Conservation (phyloP, 2,888 invertebrate species). For the Clepsis dumicolana region DNA sequence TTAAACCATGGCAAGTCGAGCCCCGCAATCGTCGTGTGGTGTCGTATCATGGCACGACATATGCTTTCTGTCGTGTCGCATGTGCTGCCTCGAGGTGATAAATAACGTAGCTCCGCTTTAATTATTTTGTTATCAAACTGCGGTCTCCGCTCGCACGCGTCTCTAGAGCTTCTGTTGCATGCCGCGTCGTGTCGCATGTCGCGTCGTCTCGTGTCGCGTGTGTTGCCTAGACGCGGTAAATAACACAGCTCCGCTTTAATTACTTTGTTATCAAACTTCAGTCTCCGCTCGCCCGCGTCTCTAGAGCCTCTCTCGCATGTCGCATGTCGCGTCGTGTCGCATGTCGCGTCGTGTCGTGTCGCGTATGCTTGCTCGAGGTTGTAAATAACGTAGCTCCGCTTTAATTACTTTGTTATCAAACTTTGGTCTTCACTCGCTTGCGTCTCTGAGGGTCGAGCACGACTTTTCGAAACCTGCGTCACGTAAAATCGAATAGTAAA, state of each 20-base stretch:
- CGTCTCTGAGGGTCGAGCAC: too few species aligned
- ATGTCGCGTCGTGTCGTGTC: neutral
- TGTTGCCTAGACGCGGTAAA: neutral
- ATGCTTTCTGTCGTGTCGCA: too few species aligned
- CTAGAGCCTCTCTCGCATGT: neutral
- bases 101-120: conserved; percentile 1
- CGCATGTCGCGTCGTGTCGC: too few species aligned
- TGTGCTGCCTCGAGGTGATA: neutral
- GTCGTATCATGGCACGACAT: too few species aligned
- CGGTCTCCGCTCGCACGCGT: neutral
- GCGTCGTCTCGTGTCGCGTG: neutral
- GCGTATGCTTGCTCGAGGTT: neutral
- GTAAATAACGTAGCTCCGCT: neutral
- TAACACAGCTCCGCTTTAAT: neutral
- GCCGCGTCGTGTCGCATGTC: neutral
- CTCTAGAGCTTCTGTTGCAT: too few species aligned
- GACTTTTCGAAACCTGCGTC: too few species aligned
- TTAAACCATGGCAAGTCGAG: too few species aligned
- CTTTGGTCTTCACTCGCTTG: neutral
- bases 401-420: conserved; percentile 18
- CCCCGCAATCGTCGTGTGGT: neutral
- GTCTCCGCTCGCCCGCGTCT: neutral
- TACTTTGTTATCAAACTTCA: conserved; percentile 17
- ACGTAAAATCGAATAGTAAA: too few species aligned
- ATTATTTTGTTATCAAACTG: conserved; percentile 19